Evolutionary conservation across 2,113 vertebrate species (phyloP), one percentile per base, ranked within the genome.

Genomic region (Cryptotis parvus): DNA sequence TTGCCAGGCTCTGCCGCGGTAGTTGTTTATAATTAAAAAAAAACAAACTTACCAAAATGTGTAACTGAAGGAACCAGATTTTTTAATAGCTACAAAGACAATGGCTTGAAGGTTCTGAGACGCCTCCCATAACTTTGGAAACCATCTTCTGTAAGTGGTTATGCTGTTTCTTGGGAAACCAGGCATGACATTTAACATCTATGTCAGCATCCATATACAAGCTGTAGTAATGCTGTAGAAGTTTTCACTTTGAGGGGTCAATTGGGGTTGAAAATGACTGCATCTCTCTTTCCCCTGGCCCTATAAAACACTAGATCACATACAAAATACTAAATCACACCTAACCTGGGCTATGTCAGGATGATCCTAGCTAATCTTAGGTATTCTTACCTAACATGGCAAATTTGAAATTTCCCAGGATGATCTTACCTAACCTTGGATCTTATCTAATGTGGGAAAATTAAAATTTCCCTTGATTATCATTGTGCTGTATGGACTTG

Each of bases 271-370:
- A 18, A 31, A 77, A 9, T 1, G 6, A 11, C 27, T 61, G 16
- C 4, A 65, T 29, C 41, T 77, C 26, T 4, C 5, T 16, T 52
- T 27, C 72, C 45, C 43, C 12, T 0, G 43, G 20, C 18, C 14
- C 14, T 49, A 49, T 10, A 10, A 49, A 49, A 49, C 45, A 49
- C 45, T n/a, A n/a, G n/a, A n/a, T n/a, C n/a, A n/a, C n/a, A n/a
- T n/a, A 31, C 0, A 7, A 0, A 35, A 20, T 6, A 22, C 52
- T 45, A 41, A 31, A 3, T 26, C 7, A 18, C 0, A 0, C 11
- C 31, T 8, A 11, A 16, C 29, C n/a, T n/a, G n/a, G n/a, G n/a
- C n/a, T n/a, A n/a, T 14, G 24, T 43, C 33, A 12, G 33, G 8
- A 2, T 7, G 4, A 0, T 9, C 31, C 10, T 35, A 41, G 2